phyloP scores from a whole-genome alignment of 2,797 vertebrate species.

The Mionectes olivaceus region DNA sequence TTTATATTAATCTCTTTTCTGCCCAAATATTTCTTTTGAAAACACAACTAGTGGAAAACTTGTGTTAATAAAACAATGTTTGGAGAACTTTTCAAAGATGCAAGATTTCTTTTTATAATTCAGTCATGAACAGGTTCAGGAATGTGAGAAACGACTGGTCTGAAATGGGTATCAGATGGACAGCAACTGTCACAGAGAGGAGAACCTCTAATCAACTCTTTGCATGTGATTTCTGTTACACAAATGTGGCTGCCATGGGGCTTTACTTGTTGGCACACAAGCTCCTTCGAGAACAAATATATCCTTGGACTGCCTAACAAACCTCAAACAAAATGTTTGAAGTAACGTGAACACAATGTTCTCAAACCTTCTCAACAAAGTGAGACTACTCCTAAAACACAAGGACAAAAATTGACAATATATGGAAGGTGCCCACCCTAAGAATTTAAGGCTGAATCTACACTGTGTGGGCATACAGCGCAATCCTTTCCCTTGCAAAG shows the following conservation, averaged over 20 bases:
- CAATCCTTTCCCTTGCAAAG: background rate
- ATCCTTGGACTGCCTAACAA: background rate
- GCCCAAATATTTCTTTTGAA: background rate
- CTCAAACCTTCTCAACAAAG: background rate
- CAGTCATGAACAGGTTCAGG: background rate
- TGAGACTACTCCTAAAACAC: background rate
- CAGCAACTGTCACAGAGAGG: background rate
- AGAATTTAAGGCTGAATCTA: background rate
- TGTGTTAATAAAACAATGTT: background rate
- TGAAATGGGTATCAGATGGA: background rate
- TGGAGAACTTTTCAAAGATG: background rate
- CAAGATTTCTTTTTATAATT: background rate
- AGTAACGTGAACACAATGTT: background rate
- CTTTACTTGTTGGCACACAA: background rate
- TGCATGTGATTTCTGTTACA: background rate
- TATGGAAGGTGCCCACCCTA: background rate
- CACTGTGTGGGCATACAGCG: background rate
- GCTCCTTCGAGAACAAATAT: background rate
- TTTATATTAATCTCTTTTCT: background rate
- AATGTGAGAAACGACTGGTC: background rate
- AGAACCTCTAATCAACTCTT: background rate
- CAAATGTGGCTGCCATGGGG: background rate
- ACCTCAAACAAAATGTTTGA: background rate
- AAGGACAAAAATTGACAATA: background rate
- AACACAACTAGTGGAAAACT: background rate